Evolutionary conservation across 2,888 invertebrate genomes (phyloP), one percentile per base, ranked within the genome.

Genomic region (Drosophila birchii): DNA sequence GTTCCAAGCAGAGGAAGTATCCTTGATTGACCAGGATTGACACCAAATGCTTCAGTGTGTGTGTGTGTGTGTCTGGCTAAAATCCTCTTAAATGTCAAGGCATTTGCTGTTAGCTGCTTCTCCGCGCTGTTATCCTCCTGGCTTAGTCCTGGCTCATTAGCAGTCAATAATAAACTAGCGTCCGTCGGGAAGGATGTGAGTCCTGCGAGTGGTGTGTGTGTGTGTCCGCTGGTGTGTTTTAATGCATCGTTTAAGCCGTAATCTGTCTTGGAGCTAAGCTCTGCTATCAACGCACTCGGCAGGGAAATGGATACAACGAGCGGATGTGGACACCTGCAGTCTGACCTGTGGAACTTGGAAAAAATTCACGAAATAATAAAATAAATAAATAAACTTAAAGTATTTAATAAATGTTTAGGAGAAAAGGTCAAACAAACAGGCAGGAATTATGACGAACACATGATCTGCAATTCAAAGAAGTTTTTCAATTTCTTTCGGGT

Each of bases 211-310:
- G 4, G 1, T 26, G 9, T 29, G 32, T 32, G 45, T 45, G 44
- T 45, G n/a, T 26, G 26, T 26, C 16, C 26, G 2, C 29, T 39
- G 60, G 78, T 68, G 78, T 78, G 78, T 69, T 74, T 74, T 78
- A 77, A 78, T 77, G 77, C 74, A 77, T 77, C 77, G 74, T 78
- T 77, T 78, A 74, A 75, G 78, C 77, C 69, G 75, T 77, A 78
- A 77, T 77, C 77, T 69, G 74, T 77, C 74, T 77, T 74, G 62
- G 53, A 62, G 78, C 61, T 77, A 77, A 77, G 77, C 77, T 64
- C 55, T 55, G 57, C 76, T 78, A 77, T 77, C 77, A 77, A 73
- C 78, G 61, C 66, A 62, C 63, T 45, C 39, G 60, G 41, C 76
- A 32, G 47, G 56, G 62, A 62, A 69, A 75, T 55, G 32, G 44